Conservation (phyloP, 2,113 vertebrate species). For the Crypturellus undulatus region DNA sequence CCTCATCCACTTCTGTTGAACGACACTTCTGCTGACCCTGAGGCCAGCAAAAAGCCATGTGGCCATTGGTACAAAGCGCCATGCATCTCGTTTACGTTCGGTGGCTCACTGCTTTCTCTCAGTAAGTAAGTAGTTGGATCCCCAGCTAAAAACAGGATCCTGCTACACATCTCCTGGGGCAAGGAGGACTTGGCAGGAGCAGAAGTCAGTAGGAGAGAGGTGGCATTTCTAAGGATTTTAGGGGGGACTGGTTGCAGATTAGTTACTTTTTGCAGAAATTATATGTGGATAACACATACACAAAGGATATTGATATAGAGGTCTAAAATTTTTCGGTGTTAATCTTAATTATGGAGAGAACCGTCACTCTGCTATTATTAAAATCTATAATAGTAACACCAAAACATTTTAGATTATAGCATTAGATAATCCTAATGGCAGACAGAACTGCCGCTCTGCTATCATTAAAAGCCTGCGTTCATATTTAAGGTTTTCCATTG, state of each 20-base stretch:
- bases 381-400: background rate
- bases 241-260: background rate
- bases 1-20: fast-evolving
- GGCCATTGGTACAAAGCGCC: background rate
- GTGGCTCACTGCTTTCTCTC: background rate
- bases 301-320: background rate
- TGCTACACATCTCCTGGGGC: fast-evolving
- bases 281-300: background rate
- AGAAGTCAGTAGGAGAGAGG: background rate
- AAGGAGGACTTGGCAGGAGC: background rate
- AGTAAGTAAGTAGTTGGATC: background rate
- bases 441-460: fast-evolving
- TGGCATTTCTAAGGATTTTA: background rate
- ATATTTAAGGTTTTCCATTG: background rate
- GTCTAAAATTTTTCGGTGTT: background rate
- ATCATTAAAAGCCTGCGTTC: background rate
- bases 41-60: background rate
- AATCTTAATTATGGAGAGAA: background rate
- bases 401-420: background rate
- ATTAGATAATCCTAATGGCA: background rate
- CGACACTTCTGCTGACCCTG: fast-evolving
- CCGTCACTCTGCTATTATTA: fast-evolving
- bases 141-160: background rate
- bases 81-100: background rate
- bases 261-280: background rate